phyloP scores from a whole-genome alignment of 1,140 invertebrate genomes.

The Brachionus asplanchnoidis region DNA sequence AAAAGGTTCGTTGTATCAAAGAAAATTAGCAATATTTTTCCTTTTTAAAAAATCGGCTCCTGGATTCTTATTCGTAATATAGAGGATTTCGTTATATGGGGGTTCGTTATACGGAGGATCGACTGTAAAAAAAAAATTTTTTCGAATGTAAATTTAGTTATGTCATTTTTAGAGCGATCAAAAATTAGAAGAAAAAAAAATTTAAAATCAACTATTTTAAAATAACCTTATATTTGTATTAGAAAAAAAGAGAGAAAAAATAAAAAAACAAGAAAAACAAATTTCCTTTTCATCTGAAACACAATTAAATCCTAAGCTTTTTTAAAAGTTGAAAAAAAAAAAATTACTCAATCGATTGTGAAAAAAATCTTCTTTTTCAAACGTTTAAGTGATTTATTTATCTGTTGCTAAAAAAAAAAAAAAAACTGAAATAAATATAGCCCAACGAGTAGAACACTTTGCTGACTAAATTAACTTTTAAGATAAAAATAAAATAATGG shows the following conservation, averaged over 20 bases:
- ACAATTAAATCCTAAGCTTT: too few species aligned
- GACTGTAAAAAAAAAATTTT: too few species aligned
- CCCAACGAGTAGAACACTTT: too few species aligned
- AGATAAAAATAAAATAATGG: conserved; percentile 65
- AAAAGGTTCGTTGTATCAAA: too few species aligned
- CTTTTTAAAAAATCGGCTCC: too few species aligned
- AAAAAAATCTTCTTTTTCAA: background rate
- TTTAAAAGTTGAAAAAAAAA: background rate
- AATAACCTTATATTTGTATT: background rate
- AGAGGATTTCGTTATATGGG: too few species aligned
- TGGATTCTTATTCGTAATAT: too few species aligned
- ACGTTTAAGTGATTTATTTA: too few species aligned
- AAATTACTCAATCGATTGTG: background rate
- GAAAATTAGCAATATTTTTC: too few species aligned
- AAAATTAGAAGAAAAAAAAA: background rate
- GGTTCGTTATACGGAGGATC: too few species aligned
- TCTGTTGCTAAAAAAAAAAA: too few species aligned
- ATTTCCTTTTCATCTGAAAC: background rate
- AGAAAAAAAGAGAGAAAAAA: background rate
- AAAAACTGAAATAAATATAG: too few species aligned
- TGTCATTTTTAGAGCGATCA: background rate
- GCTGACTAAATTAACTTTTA: background rate
- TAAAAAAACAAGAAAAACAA: background rate
- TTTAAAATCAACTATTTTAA: background rate
- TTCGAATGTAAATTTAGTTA: background rate